Percentiles rank a stretch among this genome's conserved stretches.
Evolutionary conservation across 2,888 invertebrate species (phyloP).

Genomic region (Globia sparganii): DNA sequence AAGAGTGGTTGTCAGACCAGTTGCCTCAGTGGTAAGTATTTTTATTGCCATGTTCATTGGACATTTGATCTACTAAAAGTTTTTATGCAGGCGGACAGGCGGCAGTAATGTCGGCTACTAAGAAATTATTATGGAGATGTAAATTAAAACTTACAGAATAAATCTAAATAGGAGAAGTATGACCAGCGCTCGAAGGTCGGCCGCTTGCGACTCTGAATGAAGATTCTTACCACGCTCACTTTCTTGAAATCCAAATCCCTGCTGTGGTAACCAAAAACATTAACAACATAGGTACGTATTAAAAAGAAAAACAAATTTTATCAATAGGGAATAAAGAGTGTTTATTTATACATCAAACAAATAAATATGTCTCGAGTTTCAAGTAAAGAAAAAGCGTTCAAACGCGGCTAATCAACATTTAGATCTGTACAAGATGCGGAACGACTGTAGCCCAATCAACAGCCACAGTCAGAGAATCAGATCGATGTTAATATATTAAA

Average conservation of each 20-base stretch:
- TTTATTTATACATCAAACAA: not conserved
- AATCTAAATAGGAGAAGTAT: conserved; percentile 69
- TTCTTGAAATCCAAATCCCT: conserved; percentile 71
- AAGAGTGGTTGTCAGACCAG: no score
- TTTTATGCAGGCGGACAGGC: not conserved
- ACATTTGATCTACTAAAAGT: not conserved
- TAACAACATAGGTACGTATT: no score
- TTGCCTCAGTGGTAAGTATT: not conserved
- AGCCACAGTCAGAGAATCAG: no score
- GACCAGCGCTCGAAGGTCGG: conserved; percentile 68
- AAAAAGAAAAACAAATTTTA: not conserved
- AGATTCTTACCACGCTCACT: conserved; percentile 74
- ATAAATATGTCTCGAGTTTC: not conserved
- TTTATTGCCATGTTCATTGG: not conserved
- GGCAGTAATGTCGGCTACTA: no score
- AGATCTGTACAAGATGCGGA: not conserved
- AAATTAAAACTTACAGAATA: conserved; percentile 74
- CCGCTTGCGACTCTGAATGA: conserved; percentile 61
- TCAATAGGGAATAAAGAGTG: no score
- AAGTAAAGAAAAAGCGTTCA: no score
- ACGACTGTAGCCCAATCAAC: not conserved
- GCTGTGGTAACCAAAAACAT: conserved; percentile 65
- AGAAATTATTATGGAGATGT: not conserved
- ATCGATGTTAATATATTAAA: not conserved
- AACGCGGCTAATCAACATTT: no score